Evolutionary conservation across 1,140 invertebrate genomes (phyloP).

Genomic region (Triops cancriformis): DNA sequence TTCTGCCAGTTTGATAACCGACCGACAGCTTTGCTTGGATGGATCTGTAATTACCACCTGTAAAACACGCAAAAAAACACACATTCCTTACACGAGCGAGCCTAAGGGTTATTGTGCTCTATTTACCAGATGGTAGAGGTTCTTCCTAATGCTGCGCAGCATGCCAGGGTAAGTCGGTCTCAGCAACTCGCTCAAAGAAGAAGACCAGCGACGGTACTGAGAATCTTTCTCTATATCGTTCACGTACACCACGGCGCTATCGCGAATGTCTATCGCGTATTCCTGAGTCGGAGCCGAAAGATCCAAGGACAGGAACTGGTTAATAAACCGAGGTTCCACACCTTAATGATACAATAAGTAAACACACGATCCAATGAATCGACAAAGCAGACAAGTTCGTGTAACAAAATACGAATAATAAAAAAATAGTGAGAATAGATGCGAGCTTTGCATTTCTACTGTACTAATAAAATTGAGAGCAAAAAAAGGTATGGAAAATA

Average conservation of each 20-base stretch:
- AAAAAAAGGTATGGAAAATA: too few species aligned
- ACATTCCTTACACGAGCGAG: too few species aligned
- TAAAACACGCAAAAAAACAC: too few species aligned
- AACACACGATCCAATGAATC: too few species aligned
- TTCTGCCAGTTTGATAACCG: slow-evolving; percentile 77
- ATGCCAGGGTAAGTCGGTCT: slow-evolving; percentile 95
- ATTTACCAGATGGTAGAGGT: slow-evolving; percentile 81
- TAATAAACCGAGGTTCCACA: slow-evolving; percentile 47
- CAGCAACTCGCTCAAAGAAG: slow-evolving; percentile 77
- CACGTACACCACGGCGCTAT: slow-evolving; percentile 82
- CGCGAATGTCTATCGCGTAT: slow-evolving; percentile 87
- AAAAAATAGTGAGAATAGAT: background rate
- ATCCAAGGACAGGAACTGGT: slow-evolving; percentile 65
- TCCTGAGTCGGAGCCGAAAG: slow-evolving; percentile 56
- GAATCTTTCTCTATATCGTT: slow-evolving; percentile 92
- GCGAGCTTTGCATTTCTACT: too few species aligned
- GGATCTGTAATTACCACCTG: slow-evolving; percentile 71
- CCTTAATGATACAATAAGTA: slow-evolving; percentile 38
- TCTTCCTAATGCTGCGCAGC: slow-evolving; percentile 84
- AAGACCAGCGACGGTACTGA: slow-evolving; percentile 77
- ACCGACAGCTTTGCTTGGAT: slow-evolving; percentile 53
- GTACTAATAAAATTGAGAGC: too few species aligned
- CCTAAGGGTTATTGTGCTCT: slow-evolving; percentile 28
- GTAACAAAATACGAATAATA: background rate
- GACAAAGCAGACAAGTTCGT: too few species aligned